Base-by-base conservation (phyloP, 1,140 invertebrate species). In the Camponotus floridanus region DNA sequence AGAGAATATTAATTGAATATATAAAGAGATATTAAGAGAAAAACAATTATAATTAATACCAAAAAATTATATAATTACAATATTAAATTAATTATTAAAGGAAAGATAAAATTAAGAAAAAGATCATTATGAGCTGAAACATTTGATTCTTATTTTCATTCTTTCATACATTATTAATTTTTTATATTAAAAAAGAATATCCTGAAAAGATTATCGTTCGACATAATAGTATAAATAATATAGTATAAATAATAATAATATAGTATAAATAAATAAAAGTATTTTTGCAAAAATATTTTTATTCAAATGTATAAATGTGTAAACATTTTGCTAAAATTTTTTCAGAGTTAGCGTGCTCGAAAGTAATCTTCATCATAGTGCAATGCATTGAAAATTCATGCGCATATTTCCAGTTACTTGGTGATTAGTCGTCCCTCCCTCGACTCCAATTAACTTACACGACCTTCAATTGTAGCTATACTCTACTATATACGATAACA, bases 391-490 rank as follows among this genome's bases (percentile, higher is more conserved):
- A 21, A 74, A 74, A 74, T 2, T 36, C 6, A 26, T 7, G 13
- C 55, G n/a, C 8, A 18, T 8, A 3, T 76, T 76, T 39, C 36
- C 55, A 39, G 36, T 76, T 76, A 39, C 36, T 59, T 33, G 9
- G 4, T 61, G 55, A 76, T 39, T 76, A 76, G 36, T 76, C 31
- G 15, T 13, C 5, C 18, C 33, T 15, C 21, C 51, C 55, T 76
- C 36, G 15, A 76, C 61, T 76, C 33, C 3, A 42, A 61, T 36
- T 76, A 76, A 42, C 4, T 61, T 18, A 21, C 18, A 4, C 4
- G 55, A 76, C 55, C 73, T 76, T 74, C 71, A 3, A 18, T 57
- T 61, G 21, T 26, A 13, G 36, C 42, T 61, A 76, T 4, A 39
- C 11, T 39, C 36, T 39, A 39, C 36, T 42, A 33, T 9, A 9